A percentile compares a stretch with the other conserved stretches of the same genome.
These are phyloP conservation scores for Dendroctonus valens DNA, from an alignment of 1,140 invertebrate species.

Conservation along the genomic window DNA sequence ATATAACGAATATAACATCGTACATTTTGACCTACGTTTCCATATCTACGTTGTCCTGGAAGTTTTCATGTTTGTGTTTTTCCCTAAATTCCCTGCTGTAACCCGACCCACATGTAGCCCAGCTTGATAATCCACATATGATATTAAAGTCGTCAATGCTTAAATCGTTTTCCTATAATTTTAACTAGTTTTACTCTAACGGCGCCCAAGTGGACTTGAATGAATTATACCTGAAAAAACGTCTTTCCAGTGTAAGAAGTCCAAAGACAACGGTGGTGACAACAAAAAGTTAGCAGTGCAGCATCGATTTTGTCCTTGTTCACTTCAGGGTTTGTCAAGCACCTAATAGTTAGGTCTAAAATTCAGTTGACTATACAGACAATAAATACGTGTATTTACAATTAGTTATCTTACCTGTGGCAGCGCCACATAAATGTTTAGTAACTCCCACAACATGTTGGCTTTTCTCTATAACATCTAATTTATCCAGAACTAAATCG, in stretches of 20 bases:
- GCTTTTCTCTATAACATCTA: constrained; percentile 55
- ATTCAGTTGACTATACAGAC: constrained; percentile 28
- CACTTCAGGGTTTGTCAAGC: constrained; percentile 54
- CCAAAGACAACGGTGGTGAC: constrained; percentile 81
- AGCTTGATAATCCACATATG: constrained; percentile 76
- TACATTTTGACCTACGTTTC: constrained; percentile 18
- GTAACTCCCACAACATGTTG: constrained; percentile 67
- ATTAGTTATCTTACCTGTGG: constrained; percentile 62
- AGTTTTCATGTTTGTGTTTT: constrained; percentile 15
- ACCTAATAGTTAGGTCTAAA: constrained; percentile 70
- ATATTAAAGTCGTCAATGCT: constrained; percentile 67
- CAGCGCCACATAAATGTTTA: constrained; percentile 84
- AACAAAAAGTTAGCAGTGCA: constrained; percentile 77
- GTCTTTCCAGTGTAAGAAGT: constrained; percentile 66
- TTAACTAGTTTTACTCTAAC: no score
- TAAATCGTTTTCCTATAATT: constrained; percentile 58
- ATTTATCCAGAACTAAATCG: constrained; percentile 63
- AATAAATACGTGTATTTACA: constrained; percentile 6
- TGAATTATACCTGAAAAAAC: constrained; percentile 56
- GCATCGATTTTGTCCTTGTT: constrained; percentile 55
- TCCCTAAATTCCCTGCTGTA: constrained; percentile 50
- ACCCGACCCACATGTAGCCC: constrained; percentile 77
- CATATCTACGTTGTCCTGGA: constrained; percentile 21
- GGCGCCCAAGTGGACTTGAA: constrained; percentile 1
- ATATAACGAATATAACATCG: constrained; percentile 2